These are phyloP conservation scores for Clamator glandarius DNA, from an alignment of 2,797 vertebrate genomes.

Conservation along the genomic window DNA sequence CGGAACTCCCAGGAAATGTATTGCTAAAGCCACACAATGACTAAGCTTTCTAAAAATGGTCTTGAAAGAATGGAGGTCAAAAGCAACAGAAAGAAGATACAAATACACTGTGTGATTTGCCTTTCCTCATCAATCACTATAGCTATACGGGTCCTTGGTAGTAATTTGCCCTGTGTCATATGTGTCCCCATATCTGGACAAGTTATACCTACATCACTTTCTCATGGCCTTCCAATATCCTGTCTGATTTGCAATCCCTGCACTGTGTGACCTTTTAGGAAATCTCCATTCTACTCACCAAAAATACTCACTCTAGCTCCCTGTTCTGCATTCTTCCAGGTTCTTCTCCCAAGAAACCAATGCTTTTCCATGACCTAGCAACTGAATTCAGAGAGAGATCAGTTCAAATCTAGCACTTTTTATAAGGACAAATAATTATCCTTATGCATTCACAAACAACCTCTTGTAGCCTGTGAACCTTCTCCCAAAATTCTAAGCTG, in stretches of 20 bases:
- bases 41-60: conserved; percentile 43
- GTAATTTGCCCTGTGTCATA: background rate
- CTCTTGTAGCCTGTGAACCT: background rate
- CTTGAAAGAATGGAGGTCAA: background rate
- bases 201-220: background rate
- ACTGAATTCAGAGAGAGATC: background rate
- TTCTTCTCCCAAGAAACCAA: conserved; percentile 9
- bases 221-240: background rate
- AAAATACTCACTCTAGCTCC: background rate
- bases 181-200: background rate
- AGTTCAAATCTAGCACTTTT: conserved; percentile 22
- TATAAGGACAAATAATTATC: background rate
- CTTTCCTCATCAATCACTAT: background rate
- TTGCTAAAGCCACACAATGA: background rate
- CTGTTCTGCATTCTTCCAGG: background rate
- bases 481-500: background rate
- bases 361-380: conserved; percentile 13
- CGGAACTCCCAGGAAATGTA: conserved; percentile 24
- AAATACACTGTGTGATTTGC: background rate
- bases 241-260: accelerated
- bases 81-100: background rate
- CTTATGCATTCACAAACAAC: conserved; percentile 9
- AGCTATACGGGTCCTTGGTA: background rate
- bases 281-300: background rate
- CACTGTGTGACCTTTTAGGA: background rate